Percentiles rank a stretch among this genome's conserved stretches.
phyloP scores from a whole-genome alignment of 2,113 vertebrate genomes.

The Urocitellus parryii region DNA sequence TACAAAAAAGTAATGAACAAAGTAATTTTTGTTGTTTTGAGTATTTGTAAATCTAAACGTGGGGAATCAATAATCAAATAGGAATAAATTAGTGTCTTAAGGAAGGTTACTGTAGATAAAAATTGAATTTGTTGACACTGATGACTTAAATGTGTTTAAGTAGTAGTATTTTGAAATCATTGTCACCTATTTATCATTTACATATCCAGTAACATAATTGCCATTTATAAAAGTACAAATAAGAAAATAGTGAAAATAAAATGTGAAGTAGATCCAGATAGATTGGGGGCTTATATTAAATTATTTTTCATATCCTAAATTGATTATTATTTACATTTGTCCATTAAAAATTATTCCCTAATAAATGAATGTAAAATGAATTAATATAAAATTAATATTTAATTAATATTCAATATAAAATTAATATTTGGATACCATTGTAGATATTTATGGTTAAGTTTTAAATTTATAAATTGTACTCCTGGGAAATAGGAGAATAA shows the following conservation, averaged over 20 bases:
- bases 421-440: conserved; percentile 21
- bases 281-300: neutral
- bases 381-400: too few relatives aligned
- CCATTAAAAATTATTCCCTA: conserved; percentile 15
- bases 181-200: neutral
- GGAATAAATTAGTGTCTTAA: neutral
- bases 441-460: conserved; percentile 4
- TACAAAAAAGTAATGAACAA: neutral
- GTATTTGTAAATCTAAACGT: neutral
- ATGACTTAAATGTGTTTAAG: neutral
- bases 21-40: neutral
- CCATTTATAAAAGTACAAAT: neutral
- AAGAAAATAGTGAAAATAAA: neutral
- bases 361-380: neutral
- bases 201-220: neutral
- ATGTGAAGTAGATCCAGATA: neutral
- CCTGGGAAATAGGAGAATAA: neutral
- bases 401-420: too few relatives aligned
- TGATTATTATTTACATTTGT: conserved; percentile 38
- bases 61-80: neutral
- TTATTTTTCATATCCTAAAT: neutral
- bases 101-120: neutral
- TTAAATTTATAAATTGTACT: neutral
- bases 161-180: neutral
- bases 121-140: neutral